phyloP scores from a whole-genome alignment of 2,797 vertebrate species.

The Eurystomus glaucurus region DNA sequence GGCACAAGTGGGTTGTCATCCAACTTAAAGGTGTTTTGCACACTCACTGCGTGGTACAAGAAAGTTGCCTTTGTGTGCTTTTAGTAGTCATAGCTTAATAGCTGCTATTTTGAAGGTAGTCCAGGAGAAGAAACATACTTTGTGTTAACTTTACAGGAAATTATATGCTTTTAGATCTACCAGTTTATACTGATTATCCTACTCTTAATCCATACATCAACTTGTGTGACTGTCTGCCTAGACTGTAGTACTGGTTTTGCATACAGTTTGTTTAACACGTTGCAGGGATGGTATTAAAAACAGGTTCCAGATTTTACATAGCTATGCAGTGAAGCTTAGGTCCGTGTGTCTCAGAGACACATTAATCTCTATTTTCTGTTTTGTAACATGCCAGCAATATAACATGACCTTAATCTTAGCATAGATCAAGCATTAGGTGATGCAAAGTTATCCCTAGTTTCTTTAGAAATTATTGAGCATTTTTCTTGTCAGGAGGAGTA shows the following conservation, averaged over 20 bases:
- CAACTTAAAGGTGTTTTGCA: neutral
- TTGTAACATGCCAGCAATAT: neutral
- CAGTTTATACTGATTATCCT: neutral
- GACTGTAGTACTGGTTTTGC: neutral
- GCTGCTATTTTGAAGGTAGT: neutral
- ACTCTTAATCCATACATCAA: neutral
- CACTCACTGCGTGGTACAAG: neutral
- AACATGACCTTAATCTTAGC: neutral
- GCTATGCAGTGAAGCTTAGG: neutral
- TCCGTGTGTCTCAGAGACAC: neutral
- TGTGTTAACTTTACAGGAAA: neutral
- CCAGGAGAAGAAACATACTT: neutral
- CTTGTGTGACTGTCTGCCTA: neutral
- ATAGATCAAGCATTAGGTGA: neutral
- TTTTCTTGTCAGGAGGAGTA: neutral
- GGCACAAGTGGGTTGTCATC: neutral
- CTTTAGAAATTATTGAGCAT: neutral
- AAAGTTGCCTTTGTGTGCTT: neutral
- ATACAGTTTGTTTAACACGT: neutral
- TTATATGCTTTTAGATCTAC: neutral
- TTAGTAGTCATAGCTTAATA: neutral
- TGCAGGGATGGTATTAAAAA: constrained; percentile 7
- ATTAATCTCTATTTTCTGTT: neutral
- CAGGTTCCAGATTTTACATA: neutral
- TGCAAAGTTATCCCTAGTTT: neutral